These are phyloP conservation scores for Leptosomus discolor DNA, from an alignment of 2,113 vertebrate genomes.

Conservation along the genomic window DNA sequence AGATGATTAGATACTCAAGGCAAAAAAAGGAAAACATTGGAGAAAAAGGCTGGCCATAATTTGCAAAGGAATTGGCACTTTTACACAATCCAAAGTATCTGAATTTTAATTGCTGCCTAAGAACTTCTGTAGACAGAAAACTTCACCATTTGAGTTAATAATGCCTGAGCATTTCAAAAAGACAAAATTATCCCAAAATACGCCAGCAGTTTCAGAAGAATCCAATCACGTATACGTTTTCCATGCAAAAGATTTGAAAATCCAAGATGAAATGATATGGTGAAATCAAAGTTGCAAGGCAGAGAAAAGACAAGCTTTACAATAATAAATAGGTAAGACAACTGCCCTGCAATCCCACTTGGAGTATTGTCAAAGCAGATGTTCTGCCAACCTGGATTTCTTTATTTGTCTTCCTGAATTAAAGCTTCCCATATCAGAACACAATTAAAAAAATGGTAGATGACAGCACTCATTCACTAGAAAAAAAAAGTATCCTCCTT, in stretches of 20 bases:
- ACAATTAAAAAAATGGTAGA: neutral
- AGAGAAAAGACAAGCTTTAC: neutral
- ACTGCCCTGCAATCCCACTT: neutral
- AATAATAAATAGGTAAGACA: neutral
- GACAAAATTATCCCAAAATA: neutral
- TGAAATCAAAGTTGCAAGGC: neutral
- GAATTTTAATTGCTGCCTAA: neutral
- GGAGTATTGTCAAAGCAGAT: neutral
- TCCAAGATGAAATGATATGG: neutral
- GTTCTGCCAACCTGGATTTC: neutral
- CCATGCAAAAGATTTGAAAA: neutral
- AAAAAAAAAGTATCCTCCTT: neutral
- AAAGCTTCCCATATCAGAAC: neutral
- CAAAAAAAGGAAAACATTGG: neutral
- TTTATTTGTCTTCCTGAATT: neutral
- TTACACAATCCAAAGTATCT: neutral
- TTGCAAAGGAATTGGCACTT: neutral
- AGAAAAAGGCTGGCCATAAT: neutral
- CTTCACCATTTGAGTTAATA: neutral
- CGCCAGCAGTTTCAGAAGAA: neutral
- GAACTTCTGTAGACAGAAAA: neutral
- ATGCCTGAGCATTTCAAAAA: neutral
- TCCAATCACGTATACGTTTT: neutral
- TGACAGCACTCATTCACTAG: neutral
- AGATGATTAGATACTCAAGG: neutral